Base-by-base conservation (phyloP, 2,797 vertebrate species). In the Poecilia picta region DNA sequence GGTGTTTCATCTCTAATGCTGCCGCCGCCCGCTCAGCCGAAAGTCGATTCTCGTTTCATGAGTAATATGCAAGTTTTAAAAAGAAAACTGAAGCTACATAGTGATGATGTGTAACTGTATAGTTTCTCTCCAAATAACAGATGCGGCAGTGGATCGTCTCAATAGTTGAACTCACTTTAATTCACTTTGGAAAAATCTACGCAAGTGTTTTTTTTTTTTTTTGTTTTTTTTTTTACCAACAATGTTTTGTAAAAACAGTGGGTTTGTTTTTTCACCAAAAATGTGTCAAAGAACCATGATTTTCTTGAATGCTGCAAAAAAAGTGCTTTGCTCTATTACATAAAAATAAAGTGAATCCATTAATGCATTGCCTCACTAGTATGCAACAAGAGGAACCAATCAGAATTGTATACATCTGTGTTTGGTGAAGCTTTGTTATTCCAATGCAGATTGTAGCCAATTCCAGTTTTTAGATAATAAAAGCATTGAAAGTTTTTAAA, bases 21-120 rank as follows among this genome's bases (percentile, higher is more conserved):
- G 8, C n/a, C 28, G 10, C 49, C 1, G 7, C 3, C 72, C 46
- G 49, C 64, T 66, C 15, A 79, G 71, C 7, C 74, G 85, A 89
- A 88, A 88, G 81, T 79, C 13, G 73, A 31, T 8, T 78, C 43
- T 72, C 73, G 64, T 76, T 79, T 87, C 72, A 59, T 82, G 81
- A 79, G 70, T 75, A 70, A 36, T 78, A 36, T 47, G 36, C 15
- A 49, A 5, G 18, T 78, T 86, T 85, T 79, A 16, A 84, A 79
- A 31, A 77, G 72, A 82, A 82, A 74, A 72, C n/a, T 59, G 15
- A 81, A 70, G 64, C 71, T 25, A 25, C 0, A 7, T 10, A 31
- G 8, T 64, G 39, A 2, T 43, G 75, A 41, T 31, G 18, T 64
- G 13, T 18, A 64, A 41, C 20, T 18, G 36, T 25, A 4, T 1